phyloP scores from a whole-genome alignment of 64 coral and sea anemone species.

The Actinia equina region DNA sequence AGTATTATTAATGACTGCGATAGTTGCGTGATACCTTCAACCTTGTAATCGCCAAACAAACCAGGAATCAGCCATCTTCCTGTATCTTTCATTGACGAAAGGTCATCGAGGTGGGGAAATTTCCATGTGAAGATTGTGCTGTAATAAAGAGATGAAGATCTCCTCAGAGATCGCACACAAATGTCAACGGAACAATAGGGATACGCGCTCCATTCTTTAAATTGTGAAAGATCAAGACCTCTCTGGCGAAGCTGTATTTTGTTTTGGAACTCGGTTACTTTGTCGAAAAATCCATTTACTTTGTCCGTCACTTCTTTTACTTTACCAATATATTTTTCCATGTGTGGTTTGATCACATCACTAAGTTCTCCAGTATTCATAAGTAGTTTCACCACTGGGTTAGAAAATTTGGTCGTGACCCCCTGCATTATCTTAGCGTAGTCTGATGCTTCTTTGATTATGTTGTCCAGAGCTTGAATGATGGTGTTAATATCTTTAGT shows the following conservation, averaged over 20 bases:
- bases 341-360: slow-evolving; percentile 58
- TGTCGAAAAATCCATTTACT: slow-evolving; percentile 82
- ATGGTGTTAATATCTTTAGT: slow-evolving; percentile 59
- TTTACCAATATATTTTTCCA: slow-evolving; percentile 68
- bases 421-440: slow-evolving; percentile 58
- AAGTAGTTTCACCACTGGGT: slow-evolving; percentile 68
- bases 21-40: slow-evolving; percentile 66
- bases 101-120: slow-evolving; percentile 91
- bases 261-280: slow-evolving; percentile 79
- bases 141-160: slow-evolving; percentile 81
- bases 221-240: slow-evolving; percentile 58
- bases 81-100: slow-evolving; percentile 68
- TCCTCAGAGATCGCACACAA: slow-evolving; percentile 67
- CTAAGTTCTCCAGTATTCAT: slow-evolving; percentile 59
- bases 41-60: slow-evolving; percentile 94
- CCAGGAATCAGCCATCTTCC: slow-evolving; percentile 93
- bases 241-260: slow-evolving; percentile 84
- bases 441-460: slow-evolving; percentile 58
- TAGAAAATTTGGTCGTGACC: slow-evolving; percentile 50
- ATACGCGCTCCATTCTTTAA: slow-evolving; percentile 70
- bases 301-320: slow-evolving; percentile 56
- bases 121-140: slow-evolving; percentile 91
- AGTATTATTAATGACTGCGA: slow-evolving; percentile 57
- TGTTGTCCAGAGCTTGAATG: slow-evolving; percentile 68
- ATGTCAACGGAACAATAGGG: slow-evolving; percentile 86